Base-by-base conservation (phyloP, 1,140 invertebrate genomes). In the Drosophila parabipectinata region DNA sequence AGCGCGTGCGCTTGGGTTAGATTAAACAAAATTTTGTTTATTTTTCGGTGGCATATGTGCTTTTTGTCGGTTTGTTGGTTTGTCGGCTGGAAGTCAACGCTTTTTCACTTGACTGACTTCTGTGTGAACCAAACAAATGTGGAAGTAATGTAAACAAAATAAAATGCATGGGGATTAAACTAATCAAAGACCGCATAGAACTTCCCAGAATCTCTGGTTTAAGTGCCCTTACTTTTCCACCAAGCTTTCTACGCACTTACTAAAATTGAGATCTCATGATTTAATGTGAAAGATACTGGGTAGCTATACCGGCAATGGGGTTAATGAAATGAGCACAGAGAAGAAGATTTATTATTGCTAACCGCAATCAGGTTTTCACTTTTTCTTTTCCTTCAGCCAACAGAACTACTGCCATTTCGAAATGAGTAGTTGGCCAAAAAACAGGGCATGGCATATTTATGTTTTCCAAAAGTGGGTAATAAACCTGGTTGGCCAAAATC, bases 271-370 rank as follows among this genome's bases (percentile, higher is more conserved):
- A 75, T 75, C 56, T 78, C 48, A 37, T 56, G 73, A 77, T 84
- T 69, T 73, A 54, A 58, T 69, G 60, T 30, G 21, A 28, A 41
- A 75, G 81, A 87, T 87, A 71, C 37, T 14, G 72, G 69, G 51
- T 66, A 60, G 41, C 79, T 54, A 8, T 34, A 34, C 67, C 47
- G 45, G 54, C 68, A 82, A 81, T 81, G 81, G 59, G 81, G 81
- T 80, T 85, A 85, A 81, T 77, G 73, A 76, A 82, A 78, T 73
- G 77, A 52, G 72, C 56, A 53, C 72, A 74, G 39, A 50, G 26
- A 77, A 67, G 69, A 78, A 81, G 82, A 87, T 87, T 87, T 88
- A 88, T 87, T 88, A 88, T 87, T 78, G 66, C 83, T 66, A 78
- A 59, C 58, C 72, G 57, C 63, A 54, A 55, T 24, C 51, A 14